phyloP scores from a whole-genome alignment of 2,888 invertebrate species.

The Macrophya alboannulata region DNA sequence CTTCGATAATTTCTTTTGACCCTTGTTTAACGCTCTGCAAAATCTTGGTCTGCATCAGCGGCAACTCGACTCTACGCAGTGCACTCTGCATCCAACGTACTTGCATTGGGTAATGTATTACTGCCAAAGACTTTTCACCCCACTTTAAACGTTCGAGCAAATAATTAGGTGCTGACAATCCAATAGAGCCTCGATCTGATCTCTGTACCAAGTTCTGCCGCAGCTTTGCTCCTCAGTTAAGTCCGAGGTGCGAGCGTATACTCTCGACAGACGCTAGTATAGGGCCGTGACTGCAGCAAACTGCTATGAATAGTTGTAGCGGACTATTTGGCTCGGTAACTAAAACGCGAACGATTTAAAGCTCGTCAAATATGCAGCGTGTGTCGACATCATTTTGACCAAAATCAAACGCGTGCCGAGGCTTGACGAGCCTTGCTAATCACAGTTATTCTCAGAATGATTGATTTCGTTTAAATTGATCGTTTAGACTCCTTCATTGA shows the following conservation, averaged over 20 bases:
- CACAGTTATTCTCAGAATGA: slow-evolving; percentile 49
- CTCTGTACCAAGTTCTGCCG: background rate
- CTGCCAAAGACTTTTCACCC: background rate
- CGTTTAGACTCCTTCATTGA: background rate
- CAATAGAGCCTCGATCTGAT: background rate
- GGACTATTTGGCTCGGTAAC: slow-evolving; percentile 49
- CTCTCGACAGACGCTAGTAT: background rate
- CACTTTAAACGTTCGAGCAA: background rate
- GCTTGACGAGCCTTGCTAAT: slow-evolving; percentile 46
- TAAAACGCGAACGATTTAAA: slow-evolving; percentile 48
- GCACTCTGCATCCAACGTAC: background rate
- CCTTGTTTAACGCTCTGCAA: background rate
- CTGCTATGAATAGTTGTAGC: slow-evolving; percentile 50
- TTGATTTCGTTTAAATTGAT: slow-evolving; percentile 19
- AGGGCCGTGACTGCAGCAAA: slow-evolving; percentile 32
- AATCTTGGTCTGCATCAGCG: background rate
- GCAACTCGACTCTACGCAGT: background rate
- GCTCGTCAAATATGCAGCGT: slow-evolving; percentile 47
- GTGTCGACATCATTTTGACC: slow-evolving; percentile 51
- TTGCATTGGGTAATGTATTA: background rate
- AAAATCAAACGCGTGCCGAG: slow-evolving; percentile 48
- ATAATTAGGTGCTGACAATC: slow-evolving; percentile 47
- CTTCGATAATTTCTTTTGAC: background rate
- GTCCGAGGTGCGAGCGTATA: background rate
- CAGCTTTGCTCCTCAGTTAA: background rate